These are phyloP conservation scores for Ochotona princeps DNA, from an alignment of 2,113 vertebrate genomes.

Conservation along the genomic window DNA sequence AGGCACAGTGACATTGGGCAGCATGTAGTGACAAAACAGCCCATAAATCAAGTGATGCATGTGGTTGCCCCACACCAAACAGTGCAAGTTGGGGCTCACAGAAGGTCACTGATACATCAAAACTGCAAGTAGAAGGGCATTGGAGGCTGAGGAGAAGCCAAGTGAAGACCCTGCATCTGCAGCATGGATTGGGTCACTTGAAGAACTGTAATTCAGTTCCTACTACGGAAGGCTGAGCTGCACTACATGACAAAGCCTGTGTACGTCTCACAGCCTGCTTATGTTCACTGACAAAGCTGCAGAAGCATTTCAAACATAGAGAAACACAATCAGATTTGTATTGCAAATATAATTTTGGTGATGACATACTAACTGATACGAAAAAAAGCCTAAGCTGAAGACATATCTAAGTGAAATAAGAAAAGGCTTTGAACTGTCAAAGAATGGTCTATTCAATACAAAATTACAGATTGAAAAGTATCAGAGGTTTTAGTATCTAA, in stretches of 20 bases:
- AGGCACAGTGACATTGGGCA: neutral
- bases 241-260: neutral
- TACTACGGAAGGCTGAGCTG: neutral
- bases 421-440: neutral
- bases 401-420: neutral
- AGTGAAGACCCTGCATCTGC: neutral
- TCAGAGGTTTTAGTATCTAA: neutral
- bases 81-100: neutral
- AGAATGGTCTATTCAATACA: neutral
- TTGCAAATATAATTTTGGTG: neutral
- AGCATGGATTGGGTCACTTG: neutral
- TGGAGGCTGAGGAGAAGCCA: neutral
- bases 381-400: neutral
- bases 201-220: neutral
- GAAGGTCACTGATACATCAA: neutral
- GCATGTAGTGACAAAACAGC: neutral
- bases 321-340: neutral
- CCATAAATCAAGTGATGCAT: accelerated
- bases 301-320: neutral
- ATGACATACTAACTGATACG: neutral
- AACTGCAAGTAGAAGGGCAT: neutral
- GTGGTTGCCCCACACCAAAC: no score
- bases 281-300: neutral
- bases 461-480: neutral
- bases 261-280: neutral